Percentiles rank a stretch among this genome's conserved stretches.
These are phyloP conservation scores for Aleiodes testaceus DNA, from an alignment of 2,888 invertebrate species.

Conservation along the genomic window DNA sequence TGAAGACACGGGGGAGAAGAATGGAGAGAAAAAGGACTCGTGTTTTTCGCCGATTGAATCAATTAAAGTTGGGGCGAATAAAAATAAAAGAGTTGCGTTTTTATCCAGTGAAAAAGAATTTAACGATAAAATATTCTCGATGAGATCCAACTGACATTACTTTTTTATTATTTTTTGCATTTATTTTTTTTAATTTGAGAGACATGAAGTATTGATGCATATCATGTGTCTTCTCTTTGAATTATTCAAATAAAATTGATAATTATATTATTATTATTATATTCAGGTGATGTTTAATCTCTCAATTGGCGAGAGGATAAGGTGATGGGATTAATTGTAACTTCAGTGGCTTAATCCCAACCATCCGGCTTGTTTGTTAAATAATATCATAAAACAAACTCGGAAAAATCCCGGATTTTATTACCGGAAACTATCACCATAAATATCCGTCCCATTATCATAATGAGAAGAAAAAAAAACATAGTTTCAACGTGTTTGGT, in stretches of 20 bases:
- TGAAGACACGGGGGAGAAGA: slow-evolving; percentile 34
- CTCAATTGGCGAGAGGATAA: slow-evolving; percentile 65
- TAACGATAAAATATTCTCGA: slow-evolving; percentile 47
- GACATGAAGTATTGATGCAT: slow-evolving; percentile 24
- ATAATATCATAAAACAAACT: slow-evolving; percentile 63
- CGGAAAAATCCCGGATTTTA: background rate
- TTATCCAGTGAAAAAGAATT: slow-evolving; percentile 41
- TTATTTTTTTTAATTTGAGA: background rate
- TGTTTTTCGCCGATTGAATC: slow-evolving; percentile 74
- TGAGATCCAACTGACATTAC: slow-evolving; percentile 23
- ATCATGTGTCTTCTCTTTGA: slow-evolving; percentile 26
- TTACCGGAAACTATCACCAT: background rate
- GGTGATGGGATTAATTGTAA: slow-evolving; percentile 64
- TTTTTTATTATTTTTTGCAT: slow-evolving; percentile 20
- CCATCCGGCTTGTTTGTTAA: slow-evolving; percentile 72
- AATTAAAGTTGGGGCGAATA: slow-evolving; percentile 66
- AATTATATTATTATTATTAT: too few relatives aligned
- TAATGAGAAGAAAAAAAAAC: background rate
- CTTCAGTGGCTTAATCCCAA: slow-evolving; percentile 63
- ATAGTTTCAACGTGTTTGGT: slow-evolving; percentile 9
- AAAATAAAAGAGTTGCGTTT: background rate
- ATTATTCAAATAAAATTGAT: too few relatives aligned
- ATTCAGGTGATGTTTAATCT: slow-evolving; percentile 67
- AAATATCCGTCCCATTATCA: background rate
- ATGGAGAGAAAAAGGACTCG: slow-evolving; percentile 53